Evolutionary conservation across 2,888 invertebrate genomes (phyloP), one percentile per base, ranked within the genome.

Genomic region (Platypus cylindrus): DNA sequence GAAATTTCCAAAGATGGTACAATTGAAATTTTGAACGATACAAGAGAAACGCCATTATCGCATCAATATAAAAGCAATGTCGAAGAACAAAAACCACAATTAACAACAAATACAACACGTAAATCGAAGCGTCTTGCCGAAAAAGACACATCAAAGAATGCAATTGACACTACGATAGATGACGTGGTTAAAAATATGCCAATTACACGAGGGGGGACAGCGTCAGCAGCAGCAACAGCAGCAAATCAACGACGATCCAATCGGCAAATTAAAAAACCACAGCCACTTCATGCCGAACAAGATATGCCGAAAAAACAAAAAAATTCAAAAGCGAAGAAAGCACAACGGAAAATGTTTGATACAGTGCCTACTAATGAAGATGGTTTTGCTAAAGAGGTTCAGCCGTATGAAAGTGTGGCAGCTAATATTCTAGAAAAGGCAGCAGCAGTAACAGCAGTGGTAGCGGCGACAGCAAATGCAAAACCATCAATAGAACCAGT

Each of bases 131-230:
- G 87, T 40, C 62, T 87, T 34, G 81, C 79, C 51, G 84, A 85
- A 54, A 77, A 78, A 52, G 83, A 82, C 51, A 75, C 73, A 30
- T 73, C 73, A 44, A 69, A 82, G 38, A 82, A 71, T 40, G 80
- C 83, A 1, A 74, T 86, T 7, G 91, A 93, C 54, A 89, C 87
- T 49, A 75, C 84, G 9, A 89, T 90, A 44, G 91, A 93, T 47
- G 89, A 91, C 52, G 87, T 89, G 1, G 77, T 87, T 2, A 76
- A 84, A 45, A 80, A 82, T 38, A 64, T 72, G 0, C 52, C 59
- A 11, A 57, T 66, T 46, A 64, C 67, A 13, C 56, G 59, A 31
- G n/a, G n/a, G n/a, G n/a, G n/a, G n/a, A n/a, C n/a, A n/a, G n/a
- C n/a, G n/a, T n/a, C n/a, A n/a, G n/a, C n/a, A n/a, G n/a, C n/a